Percentiles rank a stretch among this genome's conserved stretches.
Conservation (phyloP, 2,888 invertebrate species). For the Phyto melanocephala region DNA sequence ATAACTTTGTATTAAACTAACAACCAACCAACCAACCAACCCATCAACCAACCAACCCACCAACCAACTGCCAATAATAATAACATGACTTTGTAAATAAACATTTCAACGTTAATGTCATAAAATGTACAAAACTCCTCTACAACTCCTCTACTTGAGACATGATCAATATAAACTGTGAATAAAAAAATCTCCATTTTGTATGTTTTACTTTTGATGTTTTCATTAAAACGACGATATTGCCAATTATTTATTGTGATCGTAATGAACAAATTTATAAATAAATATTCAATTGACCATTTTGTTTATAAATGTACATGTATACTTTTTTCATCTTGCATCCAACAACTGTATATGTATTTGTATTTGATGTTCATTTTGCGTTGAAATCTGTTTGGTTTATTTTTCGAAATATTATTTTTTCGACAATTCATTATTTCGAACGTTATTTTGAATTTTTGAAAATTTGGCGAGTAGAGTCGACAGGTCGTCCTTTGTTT, state of each 20-base stretch:
- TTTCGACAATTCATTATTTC: not conserved
- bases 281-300: not conserved
- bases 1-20: conserved; percentile 37
- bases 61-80: too few species aligned
- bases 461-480: conserved; percentile 70
- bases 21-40: too few species aligned
- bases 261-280: not conserved
- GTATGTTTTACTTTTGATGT: not conserved
- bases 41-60: too few species aligned
- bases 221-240: not conserved
- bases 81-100: conserved; percentile 57
- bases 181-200: not conserved
- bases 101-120: conserved; percentile 43
- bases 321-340: too few species aligned
- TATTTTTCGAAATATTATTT: conserved; percentile 5
- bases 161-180: conserved; percentile 5
- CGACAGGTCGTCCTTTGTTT: conserved; percentile 87
- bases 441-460: not conserved
- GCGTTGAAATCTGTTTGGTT: not conserved
- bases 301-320: not conserved
- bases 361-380: not conserved
- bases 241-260: not conserved
- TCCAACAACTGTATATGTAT: too few species aligned
- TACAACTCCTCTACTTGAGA: not conserved
- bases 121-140: conserved; percentile 29